phyloP scores from a whole-genome alignment of 2,797 vertebrate genomes.

The Arrhamphus sclerolepis region DNA sequence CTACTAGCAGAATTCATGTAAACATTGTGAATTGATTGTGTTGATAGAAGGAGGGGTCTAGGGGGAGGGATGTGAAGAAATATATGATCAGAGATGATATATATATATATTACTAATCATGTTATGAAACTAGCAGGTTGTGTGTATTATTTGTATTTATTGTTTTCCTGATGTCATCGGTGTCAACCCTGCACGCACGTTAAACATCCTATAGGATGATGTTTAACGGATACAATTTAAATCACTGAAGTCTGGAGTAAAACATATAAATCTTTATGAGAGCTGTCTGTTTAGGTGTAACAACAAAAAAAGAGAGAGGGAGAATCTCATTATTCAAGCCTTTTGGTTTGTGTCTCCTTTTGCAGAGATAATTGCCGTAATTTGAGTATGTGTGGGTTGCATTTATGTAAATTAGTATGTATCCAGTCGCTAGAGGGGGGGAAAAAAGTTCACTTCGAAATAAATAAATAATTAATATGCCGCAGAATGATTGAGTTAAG shows the following conservation, averaged over 20 bases:
- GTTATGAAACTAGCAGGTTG: conserved; percentile 4
- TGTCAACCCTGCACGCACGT: conserved; percentile 30
- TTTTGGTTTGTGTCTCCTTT: conserved; percentile 1
- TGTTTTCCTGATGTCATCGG: conserved; percentile 9
- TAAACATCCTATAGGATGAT: conserved; percentile 12
- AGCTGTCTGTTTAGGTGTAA: conserved; percentile 8
- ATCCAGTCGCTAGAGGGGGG: not conserved
- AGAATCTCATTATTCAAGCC: conserved; percentile 1
- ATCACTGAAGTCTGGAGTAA: conserved; percentile 18
- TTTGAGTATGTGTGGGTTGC: conserved; percentile 28
- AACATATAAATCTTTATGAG: conserved; percentile 4
- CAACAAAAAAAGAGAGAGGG: too few species aligned
- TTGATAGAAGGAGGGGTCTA: too few species aligned
- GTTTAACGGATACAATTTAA: conserved; percentile 26
- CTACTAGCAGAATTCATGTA: too few species aligned
- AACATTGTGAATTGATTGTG: too few species aligned
- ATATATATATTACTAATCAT: too few species aligned
- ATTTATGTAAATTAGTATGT: conserved; percentile 45
- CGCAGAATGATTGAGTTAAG: conserved; percentile 6
- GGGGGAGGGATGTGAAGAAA: too few species aligned
- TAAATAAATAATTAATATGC: not conserved
- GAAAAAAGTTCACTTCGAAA: conserved; percentile 17
- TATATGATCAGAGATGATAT: too few species aligned
- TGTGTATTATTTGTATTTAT: conserved; percentile 50
- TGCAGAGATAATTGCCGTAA: conserved; percentile 9